These are phyloP conservation scores for Thunnus maccoyii DNA, from an alignment of 2,113 vertebrate species.

Conservation along the genomic window DNA sequence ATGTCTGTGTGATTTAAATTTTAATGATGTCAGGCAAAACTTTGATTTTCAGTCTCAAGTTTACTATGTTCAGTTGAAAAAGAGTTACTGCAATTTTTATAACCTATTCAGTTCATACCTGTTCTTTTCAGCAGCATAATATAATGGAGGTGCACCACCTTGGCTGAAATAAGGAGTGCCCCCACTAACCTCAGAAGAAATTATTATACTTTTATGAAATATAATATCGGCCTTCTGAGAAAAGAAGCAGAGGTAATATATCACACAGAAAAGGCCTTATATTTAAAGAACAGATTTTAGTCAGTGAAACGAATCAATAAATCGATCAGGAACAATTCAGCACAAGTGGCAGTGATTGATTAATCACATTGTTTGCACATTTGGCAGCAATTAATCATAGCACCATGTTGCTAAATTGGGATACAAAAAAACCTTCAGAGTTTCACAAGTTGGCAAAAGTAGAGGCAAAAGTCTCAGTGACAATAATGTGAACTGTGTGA, in stretches of 20 bases:
- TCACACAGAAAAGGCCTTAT: neutral
- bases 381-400: neutral
- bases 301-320: neutral
- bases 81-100: neutral
- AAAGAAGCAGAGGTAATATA: neutral
- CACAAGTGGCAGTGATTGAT: slow-evolving; percentile 16
- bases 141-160: neutral
- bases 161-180: neutral
- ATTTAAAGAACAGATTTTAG: neutral
- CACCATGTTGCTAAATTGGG: neutral
- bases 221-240: neutral
- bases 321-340: slow-evolving; percentile 4
- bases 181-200: neutral
- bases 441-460: no score
- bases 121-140: neutral
- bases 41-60: neutral
- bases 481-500: no score
- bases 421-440: neutral
- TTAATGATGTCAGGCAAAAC: neutral
- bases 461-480: no score
- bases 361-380: neutral
- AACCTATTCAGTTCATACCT: neutral
- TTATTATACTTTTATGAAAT: neutral
- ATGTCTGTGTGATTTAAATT: slow-evolving; percentile 5
- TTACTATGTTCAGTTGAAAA: neutral